Evolutionary conservation across 1,140 invertebrate species (phyloP), one percentile per base, ranked within the genome.

Genomic region (Conus ventricosus): DNA sequence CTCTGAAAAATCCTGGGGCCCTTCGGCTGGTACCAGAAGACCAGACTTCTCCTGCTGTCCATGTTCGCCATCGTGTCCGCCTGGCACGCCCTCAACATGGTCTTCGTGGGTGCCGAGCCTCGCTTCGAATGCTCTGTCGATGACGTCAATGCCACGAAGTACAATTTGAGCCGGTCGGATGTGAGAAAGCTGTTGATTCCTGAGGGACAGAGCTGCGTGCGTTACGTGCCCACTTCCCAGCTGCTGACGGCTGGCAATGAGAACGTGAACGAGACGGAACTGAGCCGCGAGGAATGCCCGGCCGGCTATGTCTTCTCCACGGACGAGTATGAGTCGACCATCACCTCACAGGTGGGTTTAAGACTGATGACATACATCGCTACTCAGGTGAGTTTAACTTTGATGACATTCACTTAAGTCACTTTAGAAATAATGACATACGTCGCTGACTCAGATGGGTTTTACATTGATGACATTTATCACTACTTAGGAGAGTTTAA

Each of bases 11-110:
- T 98, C 92, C 96, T 99, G 51, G 98, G 98, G 0, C 97, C 97
- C 92, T 98, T 98, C 94, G 98, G 98, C n/a, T 95, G 96, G 83
- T 99, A 98, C 95, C 98, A 99, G 94, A 97, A 97, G 92, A 96
- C 97, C 11, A 95, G 98, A 1, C 98, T 98, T 93, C 94, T 98
- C 8, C 95, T 98, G 90, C 97, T 98, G 97, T 97, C 97, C 92
- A 94, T 97, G 54, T 97, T 97, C 20, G 96, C 97, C 4, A 97
- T 97, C 91, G 96, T 97, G 10, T 97, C 97, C 93, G 97, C 97
- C n/a, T 97, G 97, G 92, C 97, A 97, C 93, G 97, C 97, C 92
- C 94, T 97, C 10, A 97, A 96, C 8, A 97, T 97, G 89, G 97
- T 97, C 0, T 97, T 98, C 94, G 95, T 93, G 51, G 91, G 91